Conservation (phyloP, 2,888 invertebrate genomes). For the Trachelus iudaicus region DNA sequence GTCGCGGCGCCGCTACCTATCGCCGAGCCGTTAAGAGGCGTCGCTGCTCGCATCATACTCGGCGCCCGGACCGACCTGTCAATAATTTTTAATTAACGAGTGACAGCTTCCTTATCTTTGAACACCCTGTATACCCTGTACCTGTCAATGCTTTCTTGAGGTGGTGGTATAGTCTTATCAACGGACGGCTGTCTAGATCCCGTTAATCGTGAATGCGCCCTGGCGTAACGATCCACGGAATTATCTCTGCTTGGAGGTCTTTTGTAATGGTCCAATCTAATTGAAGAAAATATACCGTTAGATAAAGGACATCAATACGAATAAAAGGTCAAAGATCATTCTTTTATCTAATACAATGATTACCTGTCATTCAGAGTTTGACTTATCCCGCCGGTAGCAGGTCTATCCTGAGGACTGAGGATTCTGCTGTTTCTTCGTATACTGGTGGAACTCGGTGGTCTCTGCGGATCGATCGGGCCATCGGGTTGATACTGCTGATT, state of each 20-base stretch:
- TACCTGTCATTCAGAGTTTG: conserved; percentile 63
- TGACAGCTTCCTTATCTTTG: background rate
- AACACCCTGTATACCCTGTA: conserved; percentile 18
- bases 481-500: conserved; percentile 54
- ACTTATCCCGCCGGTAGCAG: conserved; percentile 42
- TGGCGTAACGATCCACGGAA: conserved; percentile 84
- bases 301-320: background rate
- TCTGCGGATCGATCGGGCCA: conserved; percentile 46
- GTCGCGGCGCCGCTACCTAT: conserved; percentile 69
- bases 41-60: conserved; percentile 63
- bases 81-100: background rate
- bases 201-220: conserved; percentile 74
- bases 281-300: conserved; percentile 15
- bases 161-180: conserved; percentile 70
- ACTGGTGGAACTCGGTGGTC: conserved; percentile 52
- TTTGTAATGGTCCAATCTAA: conserved; percentile 93
- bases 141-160: conserved; percentile 58
- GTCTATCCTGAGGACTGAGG: conserved; percentile 59
- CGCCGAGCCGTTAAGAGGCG: conserved; percentile 59
- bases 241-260: conserved; percentile 89
- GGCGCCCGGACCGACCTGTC: conserved; percentile 68
- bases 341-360: background rate
- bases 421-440: conserved; percentile 62
- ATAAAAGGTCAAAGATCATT: background rate
- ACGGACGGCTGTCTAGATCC: conserved; percentile 84